phyloP scores from a whole-genome alignment of 1,140 invertebrate species.

The Aphidius gifuensis region DNA sequence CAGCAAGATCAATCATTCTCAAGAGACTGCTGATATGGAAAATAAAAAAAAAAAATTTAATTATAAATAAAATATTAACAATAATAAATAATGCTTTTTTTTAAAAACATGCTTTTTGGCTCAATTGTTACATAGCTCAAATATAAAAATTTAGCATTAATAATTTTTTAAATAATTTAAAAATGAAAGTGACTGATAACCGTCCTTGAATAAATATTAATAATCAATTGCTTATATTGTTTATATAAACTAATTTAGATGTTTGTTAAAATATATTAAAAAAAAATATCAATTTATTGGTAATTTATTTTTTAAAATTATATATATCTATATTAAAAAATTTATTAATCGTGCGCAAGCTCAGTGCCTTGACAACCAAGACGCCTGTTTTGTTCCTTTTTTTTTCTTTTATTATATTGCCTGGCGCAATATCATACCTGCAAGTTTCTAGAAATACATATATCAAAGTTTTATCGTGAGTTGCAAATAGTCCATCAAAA shows the following conservation, averaged over 20 bases:
- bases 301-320: slow-evolving; percentile 24
- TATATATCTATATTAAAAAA: slow-evolving; percentile 2
- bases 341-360: slow-evolving; percentile 40
- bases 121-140: slow-evolving; percentile 1
- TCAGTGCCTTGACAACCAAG: slow-evolving; percentile 49
- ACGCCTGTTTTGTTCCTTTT: slow-evolving; percentile 31
- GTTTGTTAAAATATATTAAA: neutral
- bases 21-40: too few relatives aligned
- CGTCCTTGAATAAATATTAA: neutral
- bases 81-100: slow-evolving; percentile 5
- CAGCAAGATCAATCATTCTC: neutral
- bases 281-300: slow-evolving; percentile 17
- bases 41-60: neutral
- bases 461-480: slow-evolving; percentile 37
- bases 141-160: neutral
- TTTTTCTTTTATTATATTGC: slow-evolving; percentile 2
- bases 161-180: neutral
- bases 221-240: too few relatives aligned
- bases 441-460: slow-evolving; percentile 33
- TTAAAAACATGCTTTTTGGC: neutral
- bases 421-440: slow-evolving; percentile 14
- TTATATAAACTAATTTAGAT: neutral
- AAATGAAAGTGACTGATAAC: too few relatives aligned
- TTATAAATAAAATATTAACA: slow-evolving; percentile 15
- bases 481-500: neutral